Evolutionary conservation across 2,888 invertebrate species (phyloP).

Genomic region (Stratiomys singularior): DNA sequence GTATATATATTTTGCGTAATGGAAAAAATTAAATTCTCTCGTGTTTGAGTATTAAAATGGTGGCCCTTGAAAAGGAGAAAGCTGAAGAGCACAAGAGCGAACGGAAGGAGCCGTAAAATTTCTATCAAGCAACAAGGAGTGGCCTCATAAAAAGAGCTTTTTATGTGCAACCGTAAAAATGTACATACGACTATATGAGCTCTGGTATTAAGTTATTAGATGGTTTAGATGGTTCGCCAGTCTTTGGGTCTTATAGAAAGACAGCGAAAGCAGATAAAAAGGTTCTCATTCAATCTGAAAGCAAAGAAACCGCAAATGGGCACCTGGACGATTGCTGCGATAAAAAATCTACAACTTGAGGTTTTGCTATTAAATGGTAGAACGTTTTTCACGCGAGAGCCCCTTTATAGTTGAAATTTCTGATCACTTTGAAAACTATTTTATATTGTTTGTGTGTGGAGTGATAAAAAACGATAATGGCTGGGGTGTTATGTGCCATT

Average conservation of each 20-base stretch:
- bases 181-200: conserved; percentile 18
- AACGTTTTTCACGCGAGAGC: too few relatives aligned
- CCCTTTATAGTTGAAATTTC: too few relatives aligned
- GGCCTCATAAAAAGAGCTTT: conserved; percentile 33
- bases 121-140: conserved; percentile 39
- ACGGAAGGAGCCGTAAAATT: conserved; percentile 30
- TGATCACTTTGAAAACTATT: too few relatives aligned
- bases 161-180: conserved; percentile 30
- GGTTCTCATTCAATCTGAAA: neutral
- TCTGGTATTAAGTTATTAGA: conserved; percentile 32
- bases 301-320: neutral
- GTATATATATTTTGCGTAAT: conserved; percentile 11
- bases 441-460: too few relatives aligned
- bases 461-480: too few relatives aligned
- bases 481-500: too few relatives aligned
- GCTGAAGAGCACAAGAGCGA: neutral
- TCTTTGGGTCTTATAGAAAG: neutral
- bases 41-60: conserved; percentile 12
- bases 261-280: neutral
- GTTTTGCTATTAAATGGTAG: too few relatives aligned
- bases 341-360: neutral
- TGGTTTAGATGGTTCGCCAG: neutral
- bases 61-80: neutral
- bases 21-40: conserved; percentile 35
- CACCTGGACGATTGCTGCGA: neutral